phyloP scores from a whole-genome alignment of 2,888 invertebrate species.

The Megaustenia siamemsis region DNA sequence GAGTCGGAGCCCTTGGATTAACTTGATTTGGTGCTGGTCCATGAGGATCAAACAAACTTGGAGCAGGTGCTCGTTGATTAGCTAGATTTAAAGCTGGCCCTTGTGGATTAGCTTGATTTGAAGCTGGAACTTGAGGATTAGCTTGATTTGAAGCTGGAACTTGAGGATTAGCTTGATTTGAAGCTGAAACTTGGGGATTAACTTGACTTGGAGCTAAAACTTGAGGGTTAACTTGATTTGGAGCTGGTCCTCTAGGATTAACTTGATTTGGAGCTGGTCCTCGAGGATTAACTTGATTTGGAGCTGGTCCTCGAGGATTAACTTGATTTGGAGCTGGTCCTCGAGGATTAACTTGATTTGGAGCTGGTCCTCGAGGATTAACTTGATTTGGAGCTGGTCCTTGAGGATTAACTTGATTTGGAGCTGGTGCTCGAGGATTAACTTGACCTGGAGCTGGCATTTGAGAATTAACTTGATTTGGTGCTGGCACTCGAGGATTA shows the following conservation, averaged over 20 bases:
- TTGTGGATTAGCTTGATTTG: too few relatives aligned
- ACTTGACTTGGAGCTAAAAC: background rate
- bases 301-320: background rate
- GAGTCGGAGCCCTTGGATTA: background rate
- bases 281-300: background rate
- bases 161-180: background rate
- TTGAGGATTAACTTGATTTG: background rate
- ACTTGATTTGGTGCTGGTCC: background rate
- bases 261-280: background rate
- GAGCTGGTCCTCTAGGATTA: too few relatives aligned
- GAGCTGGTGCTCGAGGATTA: background rate
- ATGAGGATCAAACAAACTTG: background rate
- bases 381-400: background rate
- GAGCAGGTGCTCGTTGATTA: background rate
- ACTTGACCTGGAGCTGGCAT: slow-evolving; percentile 34
- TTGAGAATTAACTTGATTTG: background rate
- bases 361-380: too few relatives aligned
- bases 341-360: background rate
- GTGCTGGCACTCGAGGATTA: background rate
- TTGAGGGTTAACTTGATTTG: too few relatives aligned
- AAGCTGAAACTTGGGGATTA: background rate
- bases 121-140: too few relatives aligned
- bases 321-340: background rate
- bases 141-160: background rate
- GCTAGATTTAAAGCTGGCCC: background rate